These are phyloP conservation scores for Mormoops blainvillei DNA, from an alignment of 2,113 vertebrate genomes.

Conservation along the genomic window DNA sequence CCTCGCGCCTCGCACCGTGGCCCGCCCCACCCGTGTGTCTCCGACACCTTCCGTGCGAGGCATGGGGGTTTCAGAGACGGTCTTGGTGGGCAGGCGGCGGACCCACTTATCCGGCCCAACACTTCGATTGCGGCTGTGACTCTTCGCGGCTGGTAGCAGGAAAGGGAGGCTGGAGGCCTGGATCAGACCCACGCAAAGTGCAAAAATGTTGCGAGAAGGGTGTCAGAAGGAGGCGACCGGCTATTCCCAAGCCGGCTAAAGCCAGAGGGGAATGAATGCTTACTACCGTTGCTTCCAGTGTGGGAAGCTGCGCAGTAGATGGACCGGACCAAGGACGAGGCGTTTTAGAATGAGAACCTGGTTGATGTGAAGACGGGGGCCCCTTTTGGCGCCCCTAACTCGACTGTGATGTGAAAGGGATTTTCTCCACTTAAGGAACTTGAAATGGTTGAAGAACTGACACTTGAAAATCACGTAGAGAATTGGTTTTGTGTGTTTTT, in stretches of 20 bases:
- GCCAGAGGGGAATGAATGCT: background rate
- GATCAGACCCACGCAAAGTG: slow-evolving; percentile 46
- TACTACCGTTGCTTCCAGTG: background rate
- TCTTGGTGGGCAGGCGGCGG: background rate
- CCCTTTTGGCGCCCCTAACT: background rate
- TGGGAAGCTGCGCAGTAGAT: slow-evolving; percentile 9
- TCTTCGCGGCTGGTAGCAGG: background rate
- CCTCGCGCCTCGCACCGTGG: background rate
- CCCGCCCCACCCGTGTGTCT: background rate
- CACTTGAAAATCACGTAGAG: background rate
- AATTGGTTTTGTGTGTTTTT: background rate
- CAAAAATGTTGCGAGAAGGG: background rate
- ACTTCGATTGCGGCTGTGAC: background rate
- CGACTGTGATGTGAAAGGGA: background rate
- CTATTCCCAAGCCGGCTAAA: background rate
- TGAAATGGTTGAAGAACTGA: background rate
- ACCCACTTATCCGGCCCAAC: background rate
- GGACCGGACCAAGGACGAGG: background rate
- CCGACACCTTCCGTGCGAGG: background rate
- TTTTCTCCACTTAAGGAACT: slow-evolving; percentile 8
- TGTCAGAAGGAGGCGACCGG: background rate
- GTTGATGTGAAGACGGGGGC: background rate
- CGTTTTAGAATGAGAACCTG: background rate
- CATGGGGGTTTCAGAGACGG: background rate
- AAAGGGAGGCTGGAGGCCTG: slow-evolving; percentile 41